Percentiles rank a stretch among this genome's conserved stretches.
Conservation (phyloP, 2,888 invertebrate genomes). For the Mayetiola destructor region DNA sequence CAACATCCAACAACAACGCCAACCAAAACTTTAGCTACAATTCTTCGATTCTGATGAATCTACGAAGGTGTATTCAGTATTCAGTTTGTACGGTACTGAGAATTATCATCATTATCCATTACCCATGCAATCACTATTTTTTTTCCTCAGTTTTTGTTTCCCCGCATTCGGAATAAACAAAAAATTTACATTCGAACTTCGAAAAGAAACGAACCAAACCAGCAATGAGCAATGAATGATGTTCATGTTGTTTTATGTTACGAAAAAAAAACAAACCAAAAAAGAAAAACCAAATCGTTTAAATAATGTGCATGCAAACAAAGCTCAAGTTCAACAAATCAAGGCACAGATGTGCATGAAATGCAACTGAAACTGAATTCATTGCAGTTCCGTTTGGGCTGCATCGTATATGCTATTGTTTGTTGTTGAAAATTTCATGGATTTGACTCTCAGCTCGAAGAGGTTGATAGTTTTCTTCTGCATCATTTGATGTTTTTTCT, state of each 20-base stretch:
- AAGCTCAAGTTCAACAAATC: neutral
- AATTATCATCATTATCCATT: constrained; percentile 9
- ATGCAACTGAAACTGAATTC: neutral
- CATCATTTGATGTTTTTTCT: too few species aligned
- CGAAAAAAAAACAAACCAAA: too few species aligned
- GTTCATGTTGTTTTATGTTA: neutral
- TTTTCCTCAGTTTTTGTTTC: too few species aligned
- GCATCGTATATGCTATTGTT: too few species aligned
- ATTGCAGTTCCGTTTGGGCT: neutral
- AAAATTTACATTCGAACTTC: constrained; percentile 8
- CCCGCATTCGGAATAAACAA: constrained; percentile 2
- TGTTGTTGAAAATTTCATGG: too few species aligned
- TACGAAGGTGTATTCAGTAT: neutral
- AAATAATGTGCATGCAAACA: neutral
- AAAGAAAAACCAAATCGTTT: neutral
- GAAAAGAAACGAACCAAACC: too few species aligned
- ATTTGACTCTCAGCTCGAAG: too few species aligned
- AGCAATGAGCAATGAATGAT: neutral
- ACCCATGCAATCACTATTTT: constrained; percentile 10
- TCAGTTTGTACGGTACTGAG: constrained; percentile 5
- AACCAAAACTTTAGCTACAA: too few species aligned
- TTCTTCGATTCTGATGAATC: too few species aligned
- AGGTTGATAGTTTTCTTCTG: too few species aligned
- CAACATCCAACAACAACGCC: neutral
- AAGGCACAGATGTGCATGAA: neutral